A percentile compares a stretch with the other conserved stretches of the same genome.
Conservation (phyloP, 2,888 invertebrate genomes). For the Cosmia trapezina region DNA sequence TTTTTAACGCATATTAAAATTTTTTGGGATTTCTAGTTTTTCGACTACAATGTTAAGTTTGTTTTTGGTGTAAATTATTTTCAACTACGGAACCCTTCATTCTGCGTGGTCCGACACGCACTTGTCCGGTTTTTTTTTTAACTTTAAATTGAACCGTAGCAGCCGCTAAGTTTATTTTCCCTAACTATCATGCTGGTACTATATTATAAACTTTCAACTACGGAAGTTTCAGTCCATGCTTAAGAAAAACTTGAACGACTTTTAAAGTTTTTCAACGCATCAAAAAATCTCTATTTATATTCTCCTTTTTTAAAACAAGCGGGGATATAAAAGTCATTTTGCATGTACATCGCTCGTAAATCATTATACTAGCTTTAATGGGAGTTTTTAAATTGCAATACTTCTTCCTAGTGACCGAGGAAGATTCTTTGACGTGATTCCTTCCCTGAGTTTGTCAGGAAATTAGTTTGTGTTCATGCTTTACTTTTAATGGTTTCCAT, state of each 20-base stretch:
- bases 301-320: slow-evolving; percentile 41
- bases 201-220: slow-evolving; percentile 48
- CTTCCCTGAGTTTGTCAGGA: slow-evolving; percentile 2
- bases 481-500: background rate
- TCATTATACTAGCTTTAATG: slow-evolving; percentile 45
- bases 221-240: slow-evolving; percentile 31
- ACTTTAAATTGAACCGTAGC: slow-evolving; percentile 17
- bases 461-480: slow-evolving; percentile 13
- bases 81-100: too few relatives aligned
- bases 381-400: slow-evolving; percentile 48
- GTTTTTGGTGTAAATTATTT: too few relatives aligned
- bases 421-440: slow-evolving; percentile 25
- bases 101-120: too few relatives aligned
- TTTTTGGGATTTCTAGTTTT: too few relatives aligned
- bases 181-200: slow-evolving; percentile 21
- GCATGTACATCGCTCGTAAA: slow-evolving; percentile 43
- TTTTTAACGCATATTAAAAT: too few relatives aligned
- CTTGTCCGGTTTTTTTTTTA: background rate
- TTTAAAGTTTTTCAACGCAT: slow-evolving; percentile 33
- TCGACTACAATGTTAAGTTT: too few relatives aligned
- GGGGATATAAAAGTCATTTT: slow-evolving; percentile 53
- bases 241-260: slow-evolving; percentile 50
- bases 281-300: slow-evolving; percentile 45
- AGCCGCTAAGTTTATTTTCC: slow-evolving; percentile 19
- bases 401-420: slow-evolving; percentile 25